These are phyloP conservation scores for Chorisops tibialis DNA, from an alignment of 2,888 invertebrate species.

Conservation along the genomic window DNA sequence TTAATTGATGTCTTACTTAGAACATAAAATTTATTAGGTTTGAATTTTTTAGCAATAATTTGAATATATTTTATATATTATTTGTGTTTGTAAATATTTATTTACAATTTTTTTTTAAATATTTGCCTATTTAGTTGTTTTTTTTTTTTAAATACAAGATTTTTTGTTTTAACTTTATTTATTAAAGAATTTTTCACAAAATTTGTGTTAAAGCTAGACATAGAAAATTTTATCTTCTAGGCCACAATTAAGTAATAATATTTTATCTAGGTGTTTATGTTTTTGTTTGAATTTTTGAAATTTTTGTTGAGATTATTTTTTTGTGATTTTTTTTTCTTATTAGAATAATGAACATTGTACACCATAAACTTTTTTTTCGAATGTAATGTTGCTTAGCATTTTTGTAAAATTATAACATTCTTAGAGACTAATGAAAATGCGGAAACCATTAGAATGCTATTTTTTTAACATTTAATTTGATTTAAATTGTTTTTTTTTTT, in stretches of 20 bases:
- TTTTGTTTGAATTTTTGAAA: conserved; percentile 6
- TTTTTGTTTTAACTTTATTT: not conserved
- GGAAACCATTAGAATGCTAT: too few relatives aligned
- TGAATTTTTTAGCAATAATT: not conserved
- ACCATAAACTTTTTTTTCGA: too few relatives aligned
- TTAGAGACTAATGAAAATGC: too few relatives aligned
- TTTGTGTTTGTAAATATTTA: conserved; percentile 11
- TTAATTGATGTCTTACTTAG: not conserved
- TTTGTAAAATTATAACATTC: too few relatives aligned
- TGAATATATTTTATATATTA: not conserved
- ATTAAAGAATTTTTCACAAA: too few relatives aligned
- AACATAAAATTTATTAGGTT: not conserved
- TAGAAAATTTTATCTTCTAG: conserved; percentile 25
- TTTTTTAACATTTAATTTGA: too few relatives aligned
- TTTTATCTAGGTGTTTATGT: not conserved
- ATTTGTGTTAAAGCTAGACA: conserved; percentile 16
- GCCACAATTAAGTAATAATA: conserved; percentile 18
- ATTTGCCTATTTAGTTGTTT: too few relatives aligned
- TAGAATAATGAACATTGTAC: too few relatives aligned
- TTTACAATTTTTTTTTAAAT: not conserved
- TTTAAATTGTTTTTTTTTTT: too few relatives aligned
- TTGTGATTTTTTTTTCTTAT: too few relatives aligned
- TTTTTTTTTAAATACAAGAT: conserved; percentile 21
- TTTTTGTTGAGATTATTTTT: too few relatives aligned
- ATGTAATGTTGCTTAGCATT: too few relatives aligned